Evolutionary conservation across 2,113 vertebrate genomes (phyloP), one percentile per base, ranked within the genome.

Genomic region (Erythrocercus mccallii): DNA sequence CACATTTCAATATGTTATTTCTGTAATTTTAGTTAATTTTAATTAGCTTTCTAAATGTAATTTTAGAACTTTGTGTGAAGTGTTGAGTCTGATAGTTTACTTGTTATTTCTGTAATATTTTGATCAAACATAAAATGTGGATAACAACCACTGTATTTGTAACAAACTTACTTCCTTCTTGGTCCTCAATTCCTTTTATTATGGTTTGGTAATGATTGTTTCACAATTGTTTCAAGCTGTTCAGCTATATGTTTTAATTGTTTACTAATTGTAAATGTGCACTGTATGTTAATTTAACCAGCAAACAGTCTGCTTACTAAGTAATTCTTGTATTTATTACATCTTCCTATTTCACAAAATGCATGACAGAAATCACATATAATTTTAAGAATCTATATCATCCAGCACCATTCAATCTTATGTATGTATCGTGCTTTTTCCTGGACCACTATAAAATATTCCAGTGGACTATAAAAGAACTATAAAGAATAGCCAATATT

Each of bases 301-400:
- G 68, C 91, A 58, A 91, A 58, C 66, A 86, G 92, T 93, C 85
- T 92, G 92, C 85, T 95, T 86, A 91, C 50, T 76, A 81, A 96
- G 86, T 74, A 91, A 81, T 86, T 90, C 27, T 81, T 94, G 88
- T 93, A 79, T 80, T 90, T 90, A 92, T 68, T 90, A 64, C n/a
- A 45, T 74, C 85, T 90, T 86, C 82, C 37, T 88, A 16, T 77
- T 86, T 88, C 94, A 94, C 81, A 71, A 93, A 95, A 86, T 42
- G 62, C 87, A 88, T 88, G 74, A 60, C 28, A 73, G 38, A 86
- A 83, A 58, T 81, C 81, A 88, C 42, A n/a, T 42, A 53, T 9
- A 88, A 91, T 47, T 54, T 62, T 71, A 77, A 77, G 28, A 85
- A 53, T 72, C 40, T 57, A 0, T 79, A 38, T 88, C 13, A 19